Base-by-base conservation (phyloP, 2,113 vertebrate species). In the Asarcornis scutulata region DNA sequence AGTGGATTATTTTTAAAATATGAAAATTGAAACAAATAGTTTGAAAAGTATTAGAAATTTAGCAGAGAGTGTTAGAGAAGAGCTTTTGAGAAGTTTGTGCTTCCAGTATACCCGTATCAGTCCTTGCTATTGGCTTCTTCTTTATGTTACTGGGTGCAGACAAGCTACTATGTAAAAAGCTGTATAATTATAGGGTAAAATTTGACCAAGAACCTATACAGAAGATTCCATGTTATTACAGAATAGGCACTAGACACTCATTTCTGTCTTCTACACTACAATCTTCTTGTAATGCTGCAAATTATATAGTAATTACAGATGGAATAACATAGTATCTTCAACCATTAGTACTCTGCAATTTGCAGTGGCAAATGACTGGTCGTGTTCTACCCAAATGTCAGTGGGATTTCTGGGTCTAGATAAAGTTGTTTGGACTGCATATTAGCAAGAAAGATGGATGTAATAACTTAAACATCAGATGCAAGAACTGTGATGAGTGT, bases 171-270 rank as follows among this genome's bases (percentile, higher is more conserved):
- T 68, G 60, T 91, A 88, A 95, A 97, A 87, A 96, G 32, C 15
- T 91, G 32, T 62, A 58, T 81, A 94, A 95, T 96, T 91, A 94
- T 17, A 38, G 31, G 84, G 17, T 95, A 95, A 97, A 97, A 95
- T 96, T 94, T 98, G 96, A 95, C 42, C 81, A 76, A 77, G 59
- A 85, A 81, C 93, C 93, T 96, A 86, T 11, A 44, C 36, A 52
- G 44, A 86, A 96, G 95, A 92, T 93, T 94, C 90, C 87, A 44
- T 55, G 32, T 83, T 96, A 56, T 95, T 86, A 93, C 26, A 92
- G 60, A 94, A 64, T 60, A 95, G 74, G 60, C 91, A 94, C 0
- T 29, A 95, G 92, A 80, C 68, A 53, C 42, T 93, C 4, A 91
- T 96, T 97, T 97, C 81, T 96, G 77, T 56, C 46, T 97, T 89